Base-by-base conservation (phyloP, 2,888 invertebrate species). In the Sarcophaga caerulescens region DNA sequence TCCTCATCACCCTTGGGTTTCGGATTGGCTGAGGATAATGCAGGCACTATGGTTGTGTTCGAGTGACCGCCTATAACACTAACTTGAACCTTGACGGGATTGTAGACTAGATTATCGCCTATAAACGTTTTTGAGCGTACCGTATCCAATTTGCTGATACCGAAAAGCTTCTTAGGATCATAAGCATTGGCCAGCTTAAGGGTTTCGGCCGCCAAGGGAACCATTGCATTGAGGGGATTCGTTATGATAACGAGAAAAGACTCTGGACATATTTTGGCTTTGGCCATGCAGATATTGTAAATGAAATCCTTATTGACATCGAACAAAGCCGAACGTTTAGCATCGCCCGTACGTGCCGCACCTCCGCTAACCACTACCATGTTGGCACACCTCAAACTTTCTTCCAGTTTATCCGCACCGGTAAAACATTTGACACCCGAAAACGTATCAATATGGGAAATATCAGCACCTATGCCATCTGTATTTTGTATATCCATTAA, bases 61-160 rank as follows among this genome's bases (percentile, higher is more conserved):
- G 99, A 97, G 94, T 99, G 99, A 1, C 99, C 99, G 21, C 99
- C 99, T 91, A 99, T 96, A 11, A 99, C 98, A 1, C 99, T 98
- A 74, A 98, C 95, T 90, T 95, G 95, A 0, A 98, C 97, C 82
- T 95, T 93, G 81, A 95, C 94, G 0, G 98, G 98, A 94, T 98
- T 96, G 68, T 97, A 94, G 35, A 95, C 95, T 94, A 98, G 97
- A 85, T 96, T 96, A 91, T 97, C 97, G 8, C 96, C 97, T 88
- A 99, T 95, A 93, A 99, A 99, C 23, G 98, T 95, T 89, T 97
- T 96, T 0, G 99, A 96, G 86, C 99, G 95, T 1, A 99, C 98
- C 85, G 99, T 95, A 93, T 99, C 99, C 84, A 99, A 94, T 1
- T 98, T 98, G n/a, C 99, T 98, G 0, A 99, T 97, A 60, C 99